A percentile compares a stretch with the other conserved stretches of the same genome.
Conservation (phyloP, 2,797 vertebrate species). For the Eulemur albifrons region DNA sequence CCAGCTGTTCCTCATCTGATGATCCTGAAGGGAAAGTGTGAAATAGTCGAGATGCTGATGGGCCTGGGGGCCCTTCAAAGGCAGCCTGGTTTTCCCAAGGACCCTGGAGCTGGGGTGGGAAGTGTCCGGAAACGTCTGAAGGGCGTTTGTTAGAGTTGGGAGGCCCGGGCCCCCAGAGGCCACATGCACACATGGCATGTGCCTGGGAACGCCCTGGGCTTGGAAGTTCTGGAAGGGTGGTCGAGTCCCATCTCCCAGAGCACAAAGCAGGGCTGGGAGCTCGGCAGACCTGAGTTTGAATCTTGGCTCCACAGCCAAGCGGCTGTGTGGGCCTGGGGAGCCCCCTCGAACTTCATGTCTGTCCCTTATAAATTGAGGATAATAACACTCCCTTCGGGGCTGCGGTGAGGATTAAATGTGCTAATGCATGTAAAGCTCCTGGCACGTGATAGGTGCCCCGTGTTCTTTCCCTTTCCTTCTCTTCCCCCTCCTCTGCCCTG, state of each 20-base stretch:
- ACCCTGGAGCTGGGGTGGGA: conserved; percentile 29
- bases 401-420: not conserved
- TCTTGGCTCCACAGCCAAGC: not conserved
- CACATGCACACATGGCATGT: not conserved
- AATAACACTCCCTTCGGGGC: not conserved
- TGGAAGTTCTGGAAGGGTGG: not conserved
- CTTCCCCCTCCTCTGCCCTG: not conserved
- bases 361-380: conserved; percentile 18
- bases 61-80: conserved; percentile 53
- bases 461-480: not conserved
- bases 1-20: conserved; percentile 71
- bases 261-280: not conserved
- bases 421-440: conserved; percentile 4
- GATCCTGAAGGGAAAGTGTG: conserved; percentile 70
- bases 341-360: conserved; percentile 34
- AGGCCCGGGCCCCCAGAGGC: conserved; percentile 32
- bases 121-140: conserved; percentile 47
- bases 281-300: not conserved
- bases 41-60: conserved; percentile 70
- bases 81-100: conserved; percentile 29
- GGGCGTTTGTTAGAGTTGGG: not conserved
- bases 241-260: not conserved
- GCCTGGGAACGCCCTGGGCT: not conserved
- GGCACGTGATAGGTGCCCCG: not conserved
- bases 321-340: not conserved